Evolutionary conservation across 2,113 vertebrate genomes (phyloP).

Genomic region (Neodontobutis hainanensis): DNA sequence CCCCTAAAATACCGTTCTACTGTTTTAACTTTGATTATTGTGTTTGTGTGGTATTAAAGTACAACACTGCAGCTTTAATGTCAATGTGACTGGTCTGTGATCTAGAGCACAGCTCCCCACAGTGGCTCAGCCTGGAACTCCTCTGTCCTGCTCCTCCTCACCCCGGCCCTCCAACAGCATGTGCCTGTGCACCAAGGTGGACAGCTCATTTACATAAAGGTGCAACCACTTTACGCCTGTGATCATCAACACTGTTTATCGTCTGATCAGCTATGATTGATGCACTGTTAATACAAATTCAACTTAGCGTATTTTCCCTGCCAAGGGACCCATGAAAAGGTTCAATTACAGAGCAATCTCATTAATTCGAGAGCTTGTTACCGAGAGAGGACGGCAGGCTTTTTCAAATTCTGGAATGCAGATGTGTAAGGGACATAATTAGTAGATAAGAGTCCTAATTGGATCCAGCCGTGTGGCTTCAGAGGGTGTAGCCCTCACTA

Average conservation of each 20-base stretch:
- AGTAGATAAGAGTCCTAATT: conserved; percentile 83
- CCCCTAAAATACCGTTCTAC: too few relatives aligned
- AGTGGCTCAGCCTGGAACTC: conserved; percentile 74
- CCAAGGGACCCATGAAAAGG: conserved; percentile 93
- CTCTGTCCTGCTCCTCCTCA: conserved; percentile 16
- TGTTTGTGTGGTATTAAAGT: neutral
- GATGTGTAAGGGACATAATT: conserved; percentile 90
- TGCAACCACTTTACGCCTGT: conserved; percentile 66
- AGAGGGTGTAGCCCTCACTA: conserved; percentile 67
- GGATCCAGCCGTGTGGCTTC: conserved; percentile 77
- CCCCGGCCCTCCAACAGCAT: conserved; percentile 20
- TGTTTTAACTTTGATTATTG: too few relatives aligned
- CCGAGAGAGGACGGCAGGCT: conserved; percentile 80
- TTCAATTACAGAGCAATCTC: conserved; percentile 94
- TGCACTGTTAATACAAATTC: conserved; percentile 92
- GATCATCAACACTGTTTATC: conserved; percentile 87
- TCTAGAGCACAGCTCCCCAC: conserved; percentile 89
- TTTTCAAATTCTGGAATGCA: conserved; percentile 85
- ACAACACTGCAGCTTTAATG: conserved; percentile 12
- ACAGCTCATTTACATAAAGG: conserved; percentile 78
- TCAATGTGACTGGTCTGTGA: conserved; percentile 51
- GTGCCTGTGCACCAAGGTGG: conserved; percentile 81
- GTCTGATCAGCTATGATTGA: conserved; percentile 94
- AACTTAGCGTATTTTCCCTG: conserved; percentile 93
- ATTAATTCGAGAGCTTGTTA: conserved; percentile 95